Evolutionary conservation across 2,888 invertebrate species (phyloP).

Genomic region (Cacoxenus indagator): DNA sequence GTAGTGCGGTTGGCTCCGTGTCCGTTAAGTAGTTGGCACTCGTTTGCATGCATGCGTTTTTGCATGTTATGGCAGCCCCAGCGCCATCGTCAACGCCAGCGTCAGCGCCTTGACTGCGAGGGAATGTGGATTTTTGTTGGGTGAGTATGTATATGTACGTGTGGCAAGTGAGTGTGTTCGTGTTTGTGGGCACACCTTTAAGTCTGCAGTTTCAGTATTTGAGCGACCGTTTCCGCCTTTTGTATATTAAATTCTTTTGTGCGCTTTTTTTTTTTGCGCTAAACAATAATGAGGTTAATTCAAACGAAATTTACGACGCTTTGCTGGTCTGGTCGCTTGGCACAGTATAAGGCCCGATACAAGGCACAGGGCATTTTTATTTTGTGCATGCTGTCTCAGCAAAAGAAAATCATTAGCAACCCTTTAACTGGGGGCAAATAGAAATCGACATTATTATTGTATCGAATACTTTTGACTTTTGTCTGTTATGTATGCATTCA

Average conservation of each 20-base stretch:
- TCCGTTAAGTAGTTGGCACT: neutral
- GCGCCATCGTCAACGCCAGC: neutral
- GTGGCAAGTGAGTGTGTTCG: conserved; percentile 9
- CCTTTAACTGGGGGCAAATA: conserved; percentile 3
- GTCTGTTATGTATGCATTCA: neutral
- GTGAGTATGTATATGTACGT: conserved; percentile 14
- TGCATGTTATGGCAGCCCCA: too few relatives aligned
- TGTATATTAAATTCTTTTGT: too few relatives aligned
- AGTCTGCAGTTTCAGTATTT: neutral
- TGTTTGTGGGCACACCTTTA: conserved; percentile 10
- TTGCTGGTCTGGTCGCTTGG: neutral
- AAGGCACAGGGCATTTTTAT: neutral
- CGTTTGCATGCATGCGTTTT: too few relatives aligned
- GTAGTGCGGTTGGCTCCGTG: neutral
- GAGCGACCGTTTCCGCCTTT: neutral
- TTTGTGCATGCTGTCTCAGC: conserved; percentile 2
- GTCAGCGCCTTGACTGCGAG: conserved; percentile 40
- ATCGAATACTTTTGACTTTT: neutral
- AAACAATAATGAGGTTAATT: neutral
- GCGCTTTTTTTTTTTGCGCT: neutral
- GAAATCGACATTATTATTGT: neutral
- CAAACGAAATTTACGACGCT: neutral
- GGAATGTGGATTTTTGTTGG: conserved; percentile 20
- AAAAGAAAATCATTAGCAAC: neutral
- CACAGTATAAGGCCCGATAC: neutral